A percentile compares a stretch with the other conserved stretches of the same genome.
phyloP scores from a whole-genome alignment of 2,113 vertebrate species.

The Danionella cerebrum region DNA sequence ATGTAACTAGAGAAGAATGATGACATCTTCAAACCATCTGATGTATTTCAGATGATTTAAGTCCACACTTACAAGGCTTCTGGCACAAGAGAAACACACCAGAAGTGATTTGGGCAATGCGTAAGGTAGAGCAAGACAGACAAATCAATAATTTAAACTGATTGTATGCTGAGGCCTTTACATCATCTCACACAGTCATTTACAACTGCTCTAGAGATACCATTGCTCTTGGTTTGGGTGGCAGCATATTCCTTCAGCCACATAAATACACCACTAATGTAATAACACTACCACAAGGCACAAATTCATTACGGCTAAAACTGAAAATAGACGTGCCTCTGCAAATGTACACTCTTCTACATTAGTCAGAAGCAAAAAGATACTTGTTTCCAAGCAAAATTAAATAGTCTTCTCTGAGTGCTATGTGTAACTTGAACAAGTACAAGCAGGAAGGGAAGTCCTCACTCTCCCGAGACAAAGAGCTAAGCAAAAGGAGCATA shows the following conservation, averaged over 20 bases:
- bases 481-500: conserved; percentile 47
- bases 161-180: not conserved
- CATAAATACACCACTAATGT: not conserved
- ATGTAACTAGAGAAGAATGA: not conserved
- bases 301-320: not conserved
- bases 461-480: conserved; percentile 20
- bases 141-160: not conserved
- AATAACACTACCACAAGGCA: not conserved
- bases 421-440: not conserved
- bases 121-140: not conserved
- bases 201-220: not conserved
- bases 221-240: not conserved
- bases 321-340: not conserved
- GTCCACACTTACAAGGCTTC: not conserved
- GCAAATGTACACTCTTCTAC: not conserved
- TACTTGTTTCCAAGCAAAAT: not conserved
- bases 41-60: not conserved
- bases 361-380: not conserved
- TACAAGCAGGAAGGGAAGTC: not conserved
- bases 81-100: not conserved
- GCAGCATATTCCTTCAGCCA: not conserved
- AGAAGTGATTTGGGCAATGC: not conserved
- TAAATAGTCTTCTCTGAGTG: not conserved
- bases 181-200: not conserved
- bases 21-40: conserved; percentile 2